Base-by-base conservation (phyloP, 2,888 invertebrate species). In the Nomada lathburiana region DNA sequence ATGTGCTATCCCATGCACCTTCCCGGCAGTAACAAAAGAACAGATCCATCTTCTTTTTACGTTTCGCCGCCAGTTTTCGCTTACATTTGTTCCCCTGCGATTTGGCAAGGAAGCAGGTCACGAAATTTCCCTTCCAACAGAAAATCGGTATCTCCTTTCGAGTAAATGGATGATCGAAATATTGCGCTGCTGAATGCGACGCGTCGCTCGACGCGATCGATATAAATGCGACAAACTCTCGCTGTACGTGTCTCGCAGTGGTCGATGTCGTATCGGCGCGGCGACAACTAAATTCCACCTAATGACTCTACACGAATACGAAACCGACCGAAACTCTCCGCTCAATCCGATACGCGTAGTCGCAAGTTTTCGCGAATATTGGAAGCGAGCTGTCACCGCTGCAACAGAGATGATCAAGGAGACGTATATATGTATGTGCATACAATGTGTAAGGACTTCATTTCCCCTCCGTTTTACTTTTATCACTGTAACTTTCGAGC, bases 151-250 rank as follows among this genome's bases (percentile, higher is more conserved):
- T 26, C 29, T 36, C n/a, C 11, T 55, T 36, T 16, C 18, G 18
- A 4, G 62, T 10, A 23, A 42, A 76, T 20, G 50, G 47, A 47
- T 42, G 26, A 68, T 78, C 67, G 53, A 75, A 75, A 78, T 68
- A 13, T n/a, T 13, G n/a, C 44, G 16, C 20, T n/a, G 5, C 26
- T 53, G 20, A 62, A 69, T 13, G 60, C 29, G 29, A n/a, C 16
- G 42, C 13, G 29, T 47, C 36, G 50, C 7, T 50, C 20, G 20
- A 60, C 9, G 23, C 11, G 62, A 16, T 36, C 60, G 29, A 62
- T 73, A 50, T 63, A 69, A 62, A 76, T 20, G 60, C 47, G 20
- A 55, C 63, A 42, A 72, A 52, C 23, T n/a, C 53, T 20, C 11
- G 44, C 13, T 20, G 20, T 18, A 11, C 26, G 18, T 26, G 9